Percentiles rank a stretch among this genome's conserved stretches.
Evolutionary conservation across 2,113 vertebrate species (phyloP).

Genomic region (Elgaria multicarinata): DNA sequence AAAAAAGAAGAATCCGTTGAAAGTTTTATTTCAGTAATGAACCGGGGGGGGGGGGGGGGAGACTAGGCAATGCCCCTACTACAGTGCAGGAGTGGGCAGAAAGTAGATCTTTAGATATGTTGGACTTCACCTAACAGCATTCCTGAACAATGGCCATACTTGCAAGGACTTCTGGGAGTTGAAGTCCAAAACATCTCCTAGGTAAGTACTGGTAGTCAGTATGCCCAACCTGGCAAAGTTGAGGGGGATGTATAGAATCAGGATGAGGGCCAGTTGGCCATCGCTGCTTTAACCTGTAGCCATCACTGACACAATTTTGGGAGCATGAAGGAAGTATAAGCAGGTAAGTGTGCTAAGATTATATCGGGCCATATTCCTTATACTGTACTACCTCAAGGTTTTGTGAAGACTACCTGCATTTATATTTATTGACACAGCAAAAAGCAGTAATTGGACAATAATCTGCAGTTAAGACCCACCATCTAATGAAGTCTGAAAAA

Average conservation of each 20-base stretch:
- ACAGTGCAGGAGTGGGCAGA: background rate
- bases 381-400: background rate
- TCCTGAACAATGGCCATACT: no score
- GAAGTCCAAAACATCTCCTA: background rate
- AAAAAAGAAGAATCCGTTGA: background rate
- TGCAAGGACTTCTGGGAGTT: no score
- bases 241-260: background rate
- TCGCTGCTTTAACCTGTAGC: background rate
- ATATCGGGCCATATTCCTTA: background rate
- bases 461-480: background rate
- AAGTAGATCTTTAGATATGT: no score
- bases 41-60: no score
- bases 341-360: background rate
- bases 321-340: background rate
- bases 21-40: background rate
- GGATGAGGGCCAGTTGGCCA: background rate
- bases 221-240: no score
- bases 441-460: background rate
- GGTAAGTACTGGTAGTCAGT: no score
- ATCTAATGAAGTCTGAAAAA: background rate
- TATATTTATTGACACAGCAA: background rate
- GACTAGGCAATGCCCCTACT: background rate
- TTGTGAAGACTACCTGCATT: background rate
- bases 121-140: no score
- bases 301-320: background rate